A percentile compares a stretch with the other conserved stretches of the same genome.
Evolutionary conservation across 2,888 invertebrate species (phyloP).

Genomic region (Drosophila cracens): DNA sequence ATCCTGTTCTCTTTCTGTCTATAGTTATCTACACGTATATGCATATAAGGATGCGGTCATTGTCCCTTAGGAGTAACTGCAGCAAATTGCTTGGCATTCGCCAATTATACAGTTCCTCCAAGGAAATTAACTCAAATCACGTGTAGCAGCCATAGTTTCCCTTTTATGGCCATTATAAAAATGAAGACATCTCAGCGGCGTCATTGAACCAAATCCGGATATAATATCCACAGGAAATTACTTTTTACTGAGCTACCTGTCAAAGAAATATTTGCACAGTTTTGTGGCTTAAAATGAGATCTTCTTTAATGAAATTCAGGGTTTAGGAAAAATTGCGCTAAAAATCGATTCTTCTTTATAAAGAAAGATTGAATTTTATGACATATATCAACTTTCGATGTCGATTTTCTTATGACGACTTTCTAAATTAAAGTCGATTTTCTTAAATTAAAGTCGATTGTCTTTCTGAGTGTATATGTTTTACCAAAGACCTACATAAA

Average conservation of each 20-base stretch:
- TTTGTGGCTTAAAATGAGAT: neutral
- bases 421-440: too few relatives aligned
- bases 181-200: conserved; percentile 26
- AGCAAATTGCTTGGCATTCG: conserved; percentile 61
- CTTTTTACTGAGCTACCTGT: neutral
- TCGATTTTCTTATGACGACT: neutral
- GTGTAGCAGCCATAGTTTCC: conserved; percentile 2
- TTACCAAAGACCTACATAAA: neutral
- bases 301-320: neutral
- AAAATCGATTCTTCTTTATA: neutral
- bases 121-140: conserved; percentile 68
- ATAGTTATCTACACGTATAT: conserved; percentile 3
- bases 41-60: conserved; percentile 44
- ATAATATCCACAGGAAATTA: neutral
- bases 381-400: too few relatives aligned
- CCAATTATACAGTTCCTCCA: conserved; percentile 71
- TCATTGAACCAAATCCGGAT: conserved; percentile 18
- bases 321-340: too few relatives aligned
- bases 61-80: conserved; percentile 64
- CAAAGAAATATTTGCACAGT: neutral
- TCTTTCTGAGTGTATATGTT: neutral
- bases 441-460: neutral
- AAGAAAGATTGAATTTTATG: too few relatives aligned
- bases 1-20: neutral
- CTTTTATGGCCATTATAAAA: conserved; percentile 1